A percentile compares a stretch with the other conserved stretches of the same genome.
Conservation (phyloP, 2,113 vertebrate species). For the Galeopterus variegatus region DNA sequence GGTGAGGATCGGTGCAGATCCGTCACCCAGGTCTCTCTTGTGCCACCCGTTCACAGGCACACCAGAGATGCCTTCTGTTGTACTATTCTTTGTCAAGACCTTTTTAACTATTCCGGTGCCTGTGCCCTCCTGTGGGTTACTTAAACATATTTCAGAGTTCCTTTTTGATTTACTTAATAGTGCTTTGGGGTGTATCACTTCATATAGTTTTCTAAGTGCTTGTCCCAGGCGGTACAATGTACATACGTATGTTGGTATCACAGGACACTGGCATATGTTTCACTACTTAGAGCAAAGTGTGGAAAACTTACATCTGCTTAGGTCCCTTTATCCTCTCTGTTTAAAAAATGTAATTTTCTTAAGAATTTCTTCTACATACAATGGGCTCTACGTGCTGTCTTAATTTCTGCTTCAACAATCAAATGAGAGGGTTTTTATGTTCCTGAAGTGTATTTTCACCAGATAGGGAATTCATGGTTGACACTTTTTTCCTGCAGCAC, state of each 20-base stretch:
- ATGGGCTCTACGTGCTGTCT: background rate
- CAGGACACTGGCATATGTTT: background rate
- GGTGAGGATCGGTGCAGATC: background rate
- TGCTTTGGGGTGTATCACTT: background rate
- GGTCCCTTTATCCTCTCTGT: background rate
- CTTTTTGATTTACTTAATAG: background rate
- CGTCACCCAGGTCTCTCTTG: background rate
- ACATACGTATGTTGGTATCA: background rate
- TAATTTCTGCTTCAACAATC: background rate
- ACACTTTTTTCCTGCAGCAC: background rate
- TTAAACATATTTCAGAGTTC: background rate
- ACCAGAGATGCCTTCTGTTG: accelerated
- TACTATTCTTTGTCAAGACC: background rate
- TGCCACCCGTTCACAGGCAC: background rate
- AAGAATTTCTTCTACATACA: background rate
- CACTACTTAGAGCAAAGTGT: background rate
- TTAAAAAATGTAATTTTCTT: background rate
- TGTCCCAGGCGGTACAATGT: background rate
- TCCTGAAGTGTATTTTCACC: background rate
- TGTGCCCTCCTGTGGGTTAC: background rate
- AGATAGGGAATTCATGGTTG: background rate
- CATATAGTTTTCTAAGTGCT: background rate
- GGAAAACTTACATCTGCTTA: background rate
- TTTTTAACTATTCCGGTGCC: background rate
- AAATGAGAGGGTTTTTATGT: background rate